Evolutionary conservation across 2,888 invertebrate genomes (phyloP).

Genomic region (Troides helena): DNA sequence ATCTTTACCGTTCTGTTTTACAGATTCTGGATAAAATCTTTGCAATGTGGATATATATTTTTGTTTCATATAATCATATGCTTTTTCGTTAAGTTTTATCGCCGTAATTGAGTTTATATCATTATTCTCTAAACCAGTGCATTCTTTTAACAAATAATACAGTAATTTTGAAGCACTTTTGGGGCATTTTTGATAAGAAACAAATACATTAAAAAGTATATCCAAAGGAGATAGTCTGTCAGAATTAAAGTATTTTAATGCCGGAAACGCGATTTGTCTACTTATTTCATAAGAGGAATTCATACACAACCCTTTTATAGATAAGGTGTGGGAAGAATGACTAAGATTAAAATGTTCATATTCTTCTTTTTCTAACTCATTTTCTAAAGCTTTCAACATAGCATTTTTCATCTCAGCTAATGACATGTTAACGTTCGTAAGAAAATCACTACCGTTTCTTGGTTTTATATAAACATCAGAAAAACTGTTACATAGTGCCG

Average conservation of each 20-base stretch:
- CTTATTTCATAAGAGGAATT: constrained; percentile 75
- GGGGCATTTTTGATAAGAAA: constrained; percentile 57
- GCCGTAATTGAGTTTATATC: constrained; percentile 33
- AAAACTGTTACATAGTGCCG: constrained; percentile 81
- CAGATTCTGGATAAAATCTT: constrained; percentile 57
- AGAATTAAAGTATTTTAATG: constrained; percentile 44
- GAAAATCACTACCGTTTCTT: constrained; percentile 66
- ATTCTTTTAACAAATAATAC: constrained; percentile 43
- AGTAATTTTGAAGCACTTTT: constrained; percentile 40
- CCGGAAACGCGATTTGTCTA: constrained; percentile 76
- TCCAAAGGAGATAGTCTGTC: constrained; percentile 32
- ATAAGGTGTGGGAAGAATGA: constrained; percentile 54
- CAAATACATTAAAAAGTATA: constrained; percentile 47
- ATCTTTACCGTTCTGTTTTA: constrained; percentile 36
- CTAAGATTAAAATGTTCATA: constrained; percentile 33
- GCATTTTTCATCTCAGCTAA: constrained; percentile 73
- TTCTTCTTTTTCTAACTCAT: constrained; percentile 40
- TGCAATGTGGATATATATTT: constrained; percentile 38
- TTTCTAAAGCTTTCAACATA: constrained; percentile 59
- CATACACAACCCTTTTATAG: constrained; percentile 70
- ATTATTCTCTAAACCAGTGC: constrained; percentile 34
- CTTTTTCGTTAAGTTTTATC: constrained; percentile 45
- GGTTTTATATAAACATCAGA: constrained; percentile 84
- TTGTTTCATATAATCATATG: constrained; percentile 39
- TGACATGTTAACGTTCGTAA: constrained; percentile 57